phyloP scores from a whole-genome alignment of 2,113 vertebrate species.

The Isichthys henryi region DNA sequence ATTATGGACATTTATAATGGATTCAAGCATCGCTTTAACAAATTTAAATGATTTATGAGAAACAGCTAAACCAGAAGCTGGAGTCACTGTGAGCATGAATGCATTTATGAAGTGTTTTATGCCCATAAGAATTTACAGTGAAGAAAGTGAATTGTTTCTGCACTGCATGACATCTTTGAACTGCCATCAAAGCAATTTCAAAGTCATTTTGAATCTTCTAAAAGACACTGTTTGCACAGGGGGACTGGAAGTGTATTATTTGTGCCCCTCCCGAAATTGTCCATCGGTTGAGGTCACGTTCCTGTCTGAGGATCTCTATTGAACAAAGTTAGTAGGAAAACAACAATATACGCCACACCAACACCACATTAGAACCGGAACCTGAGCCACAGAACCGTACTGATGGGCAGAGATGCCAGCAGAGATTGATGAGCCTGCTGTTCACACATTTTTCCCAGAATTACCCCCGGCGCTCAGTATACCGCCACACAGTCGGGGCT shows the following conservation, averaged over 20 bases:
- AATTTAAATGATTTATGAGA: background rate
- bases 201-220: background rate
- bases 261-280: background rate
- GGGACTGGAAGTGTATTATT: background rate
- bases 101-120: background rate
- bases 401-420: background rate
- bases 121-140: background rate
- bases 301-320: background rate
- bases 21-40: background rate
- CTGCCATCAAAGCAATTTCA: background rate
- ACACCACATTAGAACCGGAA: background rate
- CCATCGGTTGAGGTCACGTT: background rate
- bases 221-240: background rate
- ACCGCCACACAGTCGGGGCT: background rate
- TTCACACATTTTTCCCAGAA: background rate
- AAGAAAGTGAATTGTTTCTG: constrained; percentile 10
- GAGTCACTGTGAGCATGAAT: background rate
- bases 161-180: background rate
- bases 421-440: background rate
- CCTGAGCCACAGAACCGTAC: background rate
- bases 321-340: background rate
- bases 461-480: background rate
- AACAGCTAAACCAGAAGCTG: background rate
- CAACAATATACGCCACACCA: background rate
- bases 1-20: background rate